Evolutionary conservation across 1,140 invertebrate genomes (phyloP).

Genomic region (Belonocnema kinseyi): DNA sequence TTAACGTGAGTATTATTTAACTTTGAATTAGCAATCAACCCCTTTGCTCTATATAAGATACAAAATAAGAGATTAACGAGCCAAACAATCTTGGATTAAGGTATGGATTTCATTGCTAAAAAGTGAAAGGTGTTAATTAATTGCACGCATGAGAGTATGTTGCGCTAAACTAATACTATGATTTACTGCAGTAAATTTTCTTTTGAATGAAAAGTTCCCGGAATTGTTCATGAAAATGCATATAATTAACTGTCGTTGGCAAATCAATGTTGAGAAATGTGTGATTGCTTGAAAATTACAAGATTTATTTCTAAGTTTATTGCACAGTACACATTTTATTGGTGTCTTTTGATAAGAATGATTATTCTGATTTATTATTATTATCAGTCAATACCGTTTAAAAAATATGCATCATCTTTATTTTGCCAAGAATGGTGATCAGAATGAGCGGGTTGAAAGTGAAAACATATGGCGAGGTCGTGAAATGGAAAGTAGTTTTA

Average conservation of each 20-base stretch:
- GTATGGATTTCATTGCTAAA: conserved; percentile 10
- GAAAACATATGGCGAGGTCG: conserved; percentile 56
- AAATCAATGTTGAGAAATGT: background rate
- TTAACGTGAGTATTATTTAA: conserved; percentile 60
- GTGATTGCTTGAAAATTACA: too few relatives aligned
- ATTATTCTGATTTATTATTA: background rate
- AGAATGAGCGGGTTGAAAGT: conserved; percentile 50
- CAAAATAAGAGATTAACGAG: background rate
- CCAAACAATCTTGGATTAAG: conserved; percentile 12
- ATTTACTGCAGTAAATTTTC: background rate
- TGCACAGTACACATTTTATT: too few relatives aligned
- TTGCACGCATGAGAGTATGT: conserved; percentile 9
- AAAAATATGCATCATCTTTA: background rate
- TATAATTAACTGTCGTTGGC: background rate
- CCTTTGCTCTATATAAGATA: conserved; percentile 27
- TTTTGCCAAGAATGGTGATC: conserved; percentile 14
- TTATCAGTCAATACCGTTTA: background rate
- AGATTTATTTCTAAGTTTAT: too few relatives aligned
- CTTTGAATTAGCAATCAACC: conserved; percentile 2
- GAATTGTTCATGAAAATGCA: background rate
- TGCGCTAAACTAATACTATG: background rate
- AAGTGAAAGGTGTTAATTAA: conserved; percentile 32
- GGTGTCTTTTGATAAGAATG: too few relatives aligned
- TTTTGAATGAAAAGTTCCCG: background rate
- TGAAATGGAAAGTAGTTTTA: conserved; percentile 57